Conservation (phyloP, 1,140 invertebrate species). For the Brachionus calyciflorus region DNA sequence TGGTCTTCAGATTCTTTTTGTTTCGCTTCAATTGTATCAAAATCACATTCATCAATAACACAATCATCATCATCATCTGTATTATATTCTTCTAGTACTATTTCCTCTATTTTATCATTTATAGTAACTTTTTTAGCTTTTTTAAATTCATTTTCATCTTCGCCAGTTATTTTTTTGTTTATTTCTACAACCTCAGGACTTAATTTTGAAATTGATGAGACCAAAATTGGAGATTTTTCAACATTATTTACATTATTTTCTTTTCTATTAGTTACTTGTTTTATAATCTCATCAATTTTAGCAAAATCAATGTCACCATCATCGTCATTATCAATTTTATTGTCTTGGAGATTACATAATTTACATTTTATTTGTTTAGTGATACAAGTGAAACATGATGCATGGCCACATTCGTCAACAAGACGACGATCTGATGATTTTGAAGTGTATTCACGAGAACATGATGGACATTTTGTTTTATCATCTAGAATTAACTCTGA, state of each 20-base stretch:
- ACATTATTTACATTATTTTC: too few species aligned
- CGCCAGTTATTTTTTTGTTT: not conserved
- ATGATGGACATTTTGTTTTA: constrained; percentile 11
- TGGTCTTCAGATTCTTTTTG: not conserved
- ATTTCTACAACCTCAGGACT: not conserved
- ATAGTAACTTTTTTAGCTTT: not conserved
- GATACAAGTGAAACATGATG: constrained; percentile 21
- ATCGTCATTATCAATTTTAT: not conserved
- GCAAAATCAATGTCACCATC: not conserved
- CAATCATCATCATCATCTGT: not conserved
- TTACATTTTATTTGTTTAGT: not conserved
- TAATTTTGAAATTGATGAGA: not conserved
- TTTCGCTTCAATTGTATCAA: not conserved
- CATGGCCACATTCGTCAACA: constrained; percentile 25
- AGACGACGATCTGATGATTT: not conserved
- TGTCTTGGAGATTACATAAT: not conserved
- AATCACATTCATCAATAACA: not conserved
- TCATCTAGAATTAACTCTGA: not conserved
- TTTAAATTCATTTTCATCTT: not conserved
- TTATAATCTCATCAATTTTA: not conserved
- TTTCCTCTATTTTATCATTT: not conserved
- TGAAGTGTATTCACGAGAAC: not conserved
- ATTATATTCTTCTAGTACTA: not conserved
- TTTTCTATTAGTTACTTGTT: too few species aligned
- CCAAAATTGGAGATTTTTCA: too few species aligned